Base-by-base conservation (phyloP, 2,888 invertebrate genomes). In the Acanthosepion esculentum region DNA sequence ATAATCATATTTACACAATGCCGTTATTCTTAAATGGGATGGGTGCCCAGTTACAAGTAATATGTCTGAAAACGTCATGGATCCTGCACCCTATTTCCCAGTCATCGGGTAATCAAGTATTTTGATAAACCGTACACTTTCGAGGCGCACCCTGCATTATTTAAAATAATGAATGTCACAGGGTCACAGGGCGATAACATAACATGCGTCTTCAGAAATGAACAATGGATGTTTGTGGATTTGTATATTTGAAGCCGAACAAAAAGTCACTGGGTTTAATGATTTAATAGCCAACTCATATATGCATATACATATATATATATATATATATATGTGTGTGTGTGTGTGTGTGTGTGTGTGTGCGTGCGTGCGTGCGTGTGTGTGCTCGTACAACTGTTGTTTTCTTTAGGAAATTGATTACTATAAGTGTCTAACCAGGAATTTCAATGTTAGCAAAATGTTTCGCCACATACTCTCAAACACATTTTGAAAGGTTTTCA, bases 51-150 rank as follows among this genome's bases (percentile, higher is more conserved):
- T 78, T 78, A n/a, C 78, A 78, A 33, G 78, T 78, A 78, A 78
- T 78, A 78, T 78, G 78, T 78, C n/a, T 78, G 78, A n/a, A n/a
- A 78, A n/a, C 78, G 78, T 78, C 78, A 78, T 78, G 78, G 78
- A 78, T 15, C 78, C 78, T n/a, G n/a, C n/a, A 78, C 78, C 78
- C 78, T 33, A 78, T 33, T 78, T 78, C n/a, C 78, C 78, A 78
- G 78, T 78, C 78, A 15, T 78, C 5, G n/a, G n/a, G 78, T 78
- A 78, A 78, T 78, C 78, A 78, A 78, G 78, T 78, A 78, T 78
- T 78, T 78, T 78, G 78, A 78, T 78, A 78, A 78, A 78, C n/a
- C 15, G 78, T 78, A 78, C n/a, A 78, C 78, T 78, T 33, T 78
- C 15, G 78, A 78, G 78, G 78, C 78, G 78, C 78, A 78, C 78